Conservation (phyloP, 2,888 invertebrate species). For the Lithodes maja region DNA sequence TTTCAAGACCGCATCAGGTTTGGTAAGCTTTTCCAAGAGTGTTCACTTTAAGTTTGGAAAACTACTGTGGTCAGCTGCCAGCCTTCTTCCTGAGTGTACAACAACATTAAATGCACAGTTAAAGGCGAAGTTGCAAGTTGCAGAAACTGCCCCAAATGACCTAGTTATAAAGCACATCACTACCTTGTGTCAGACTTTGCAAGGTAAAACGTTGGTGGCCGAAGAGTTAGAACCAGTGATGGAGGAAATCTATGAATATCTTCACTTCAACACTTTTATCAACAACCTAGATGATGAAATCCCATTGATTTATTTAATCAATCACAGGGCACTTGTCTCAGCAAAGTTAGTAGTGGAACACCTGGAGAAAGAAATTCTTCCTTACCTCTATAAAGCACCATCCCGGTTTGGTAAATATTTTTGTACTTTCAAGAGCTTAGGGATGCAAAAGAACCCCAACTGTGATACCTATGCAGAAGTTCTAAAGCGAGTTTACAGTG, state of each 20-base stretch:
- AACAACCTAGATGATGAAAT: not conserved
- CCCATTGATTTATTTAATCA: slow-evolving; percentile 23
- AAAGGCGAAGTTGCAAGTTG: not conserved
- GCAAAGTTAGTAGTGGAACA: slow-evolving; percentile 17
- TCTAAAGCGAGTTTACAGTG: slow-evolving; percentile 1
- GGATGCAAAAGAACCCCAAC: not conserved
- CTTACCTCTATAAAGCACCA: slow-evolving; percentile 44
- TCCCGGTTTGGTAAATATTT: slow-evolving; percentile 30
- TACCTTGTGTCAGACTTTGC: not conserved
- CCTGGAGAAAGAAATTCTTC: slow-evolving; percentile 22
- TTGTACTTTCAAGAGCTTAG: slow-evolving; percentile 9
- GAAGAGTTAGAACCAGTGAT: not conserved
- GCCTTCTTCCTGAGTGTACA: slow-evolving; percentile 19
- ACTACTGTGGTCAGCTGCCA: slow-evolving; percentile 29
- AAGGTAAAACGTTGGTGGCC: not conserved
- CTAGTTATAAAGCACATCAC: not conserved
- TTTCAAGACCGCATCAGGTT: slow-evolving; percentile 27
- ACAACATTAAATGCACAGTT: not conserved
- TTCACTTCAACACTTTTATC: not conserved
- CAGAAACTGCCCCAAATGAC: not conserved
- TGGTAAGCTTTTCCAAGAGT: slow-evolving; percentile 19
- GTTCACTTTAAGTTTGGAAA: not conserved
- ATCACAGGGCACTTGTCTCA: slow-evolving; percentile 20
- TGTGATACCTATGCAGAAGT: slow-evolving; percentile 30
- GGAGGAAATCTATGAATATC: slow-evolving; percentile 2